Evolutionary conservation across 2,113 vertebrate species (phyloP).

Genomic region (Sterna hirundo): DNA sequence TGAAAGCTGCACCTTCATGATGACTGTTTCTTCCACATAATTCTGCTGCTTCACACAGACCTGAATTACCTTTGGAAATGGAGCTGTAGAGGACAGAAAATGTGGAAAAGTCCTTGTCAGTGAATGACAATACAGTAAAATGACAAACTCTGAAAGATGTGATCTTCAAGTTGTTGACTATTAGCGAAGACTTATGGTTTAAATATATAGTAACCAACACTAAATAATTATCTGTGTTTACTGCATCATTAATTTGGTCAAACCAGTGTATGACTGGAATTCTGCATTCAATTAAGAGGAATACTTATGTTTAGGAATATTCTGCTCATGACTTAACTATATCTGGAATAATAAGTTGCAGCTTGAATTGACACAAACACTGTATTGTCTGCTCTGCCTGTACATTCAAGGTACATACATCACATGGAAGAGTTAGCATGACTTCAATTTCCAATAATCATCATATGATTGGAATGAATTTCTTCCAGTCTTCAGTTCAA

Average conservation of each 20-base stretch:
- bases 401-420: fast-evolving
- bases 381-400: background rate
- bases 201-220: background rate
- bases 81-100: constrained; percentile 54
- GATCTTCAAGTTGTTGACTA: background rate
- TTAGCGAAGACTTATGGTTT: background rate
- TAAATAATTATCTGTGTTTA: background rate
- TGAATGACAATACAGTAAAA: background rate
- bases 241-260: background rate
- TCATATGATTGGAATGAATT: background rate
- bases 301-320: background rate
- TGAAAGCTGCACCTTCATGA: constrained; percentile 58
- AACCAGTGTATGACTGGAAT: background rate
- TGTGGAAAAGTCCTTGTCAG: background rate
- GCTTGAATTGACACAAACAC: background rate
- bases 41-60: constrained; percentile 54
- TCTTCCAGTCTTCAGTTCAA: background rate
- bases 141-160: background rate
- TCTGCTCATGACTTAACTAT: background rate
- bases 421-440: background rate
- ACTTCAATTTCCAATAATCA: background rate
- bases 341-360: background rate
- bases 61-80: constrained; percentile 49
- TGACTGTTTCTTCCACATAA: constrained; percentile 45
- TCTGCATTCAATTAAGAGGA: constrained; percentile 6